Conservation (phyloP, 92 coral and sea anemone genomes). For the Chrysogorgia sp. region DNA sequence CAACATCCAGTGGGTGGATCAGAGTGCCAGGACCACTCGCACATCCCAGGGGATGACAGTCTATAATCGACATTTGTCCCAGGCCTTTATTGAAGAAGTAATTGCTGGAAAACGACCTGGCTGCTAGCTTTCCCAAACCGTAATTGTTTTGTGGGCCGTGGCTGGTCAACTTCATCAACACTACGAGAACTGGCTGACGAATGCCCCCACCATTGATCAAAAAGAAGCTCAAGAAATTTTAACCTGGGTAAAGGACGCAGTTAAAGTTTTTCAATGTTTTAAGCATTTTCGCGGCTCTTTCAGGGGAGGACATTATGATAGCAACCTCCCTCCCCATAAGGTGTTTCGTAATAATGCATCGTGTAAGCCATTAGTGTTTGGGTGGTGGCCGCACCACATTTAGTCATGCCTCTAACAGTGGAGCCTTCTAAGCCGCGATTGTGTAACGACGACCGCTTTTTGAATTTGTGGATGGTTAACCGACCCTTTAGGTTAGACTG, state of each 20-base stretch:
- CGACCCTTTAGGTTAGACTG: not conserved
- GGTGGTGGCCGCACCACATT: not conserved
- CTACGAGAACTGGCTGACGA: conserved; percentile 1
- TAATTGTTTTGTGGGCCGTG: not conserved
- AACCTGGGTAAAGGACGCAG: conserved; percentile 18
- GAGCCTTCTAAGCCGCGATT: not conserved
- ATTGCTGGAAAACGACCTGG: too few species aligned
- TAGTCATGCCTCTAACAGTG: not conserved
- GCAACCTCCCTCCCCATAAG: conserved; percentile 11
- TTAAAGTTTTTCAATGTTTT: conserved; percentile 12
- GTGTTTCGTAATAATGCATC: conserved; percentile 21
- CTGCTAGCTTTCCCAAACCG: not conserved
- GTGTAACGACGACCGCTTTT: not conserved
- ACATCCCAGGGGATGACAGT: too few species aligned
- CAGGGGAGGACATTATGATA: conserved; percentile 15
- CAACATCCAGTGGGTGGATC: conserved; percentile 19
- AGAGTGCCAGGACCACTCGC: too few species aligned
- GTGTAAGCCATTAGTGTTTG: conserved; percentile 23
- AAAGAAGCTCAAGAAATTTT: not conserved
- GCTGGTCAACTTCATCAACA: conserved; percentile 21
- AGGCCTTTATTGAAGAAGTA: not conserved
- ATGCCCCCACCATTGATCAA: not conserved
- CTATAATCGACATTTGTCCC: too few species aligned
- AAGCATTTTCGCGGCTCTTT: conserved; percentile 13
- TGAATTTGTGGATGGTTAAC: not conserved